Base-by-base conservation (phyloP, 2,797 vertebrate species). In the Eospalax fontanierii region DNA sequence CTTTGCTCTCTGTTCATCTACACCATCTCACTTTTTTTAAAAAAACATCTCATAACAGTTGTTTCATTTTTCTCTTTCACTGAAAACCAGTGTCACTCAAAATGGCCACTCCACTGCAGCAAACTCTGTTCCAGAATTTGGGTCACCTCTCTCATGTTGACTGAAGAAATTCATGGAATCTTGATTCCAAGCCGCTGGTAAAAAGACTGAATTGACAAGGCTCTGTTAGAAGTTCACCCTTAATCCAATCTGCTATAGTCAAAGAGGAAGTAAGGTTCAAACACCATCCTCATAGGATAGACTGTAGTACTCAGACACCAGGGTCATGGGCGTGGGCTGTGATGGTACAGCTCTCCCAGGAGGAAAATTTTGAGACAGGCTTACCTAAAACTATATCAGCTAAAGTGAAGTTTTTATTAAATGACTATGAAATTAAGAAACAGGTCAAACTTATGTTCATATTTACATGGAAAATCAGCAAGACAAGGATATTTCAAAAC, bases 391-490 rank as follows among this genome's bases (percentile, higher is more conserved):
- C 40, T 46, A 18, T 21, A 26, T 38, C 57, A 30, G 50, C 11
- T 40, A 19, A 1, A 26, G 2, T 38, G 26, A 38, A 46, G 2
- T 19, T 88, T 83, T 78, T 89, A 74, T 90, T 85, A 70, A 68
- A 95, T 82, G 33, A n/a, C 70, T 92, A 14, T 59, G 28, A 75
- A 73, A 16, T 83, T 57, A 85, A 35, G n/a, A 6, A 78, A 73
- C 16, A 66, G 6, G 63, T 74, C 82, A 94, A 89, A 93, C 46
- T 43, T 80, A 57, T 24, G 10, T 71, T 93, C 57, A 71, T 81
- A 87, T 87, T 84, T 65, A 22, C 84, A 74, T 84, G 89, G 35
- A 89, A 93, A 93, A 88, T 65, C 61, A 87, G 11, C 73, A 90
- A 90, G 7, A 38, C 1, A 14, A 16, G 30, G 10, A 54, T 85